Evolutionary conservation across 2,113 vertebrate genomes (phyloP), one percentile per base, ranked within the genome.

Genomic region (Cynoglossus semilaevis): DNA sequence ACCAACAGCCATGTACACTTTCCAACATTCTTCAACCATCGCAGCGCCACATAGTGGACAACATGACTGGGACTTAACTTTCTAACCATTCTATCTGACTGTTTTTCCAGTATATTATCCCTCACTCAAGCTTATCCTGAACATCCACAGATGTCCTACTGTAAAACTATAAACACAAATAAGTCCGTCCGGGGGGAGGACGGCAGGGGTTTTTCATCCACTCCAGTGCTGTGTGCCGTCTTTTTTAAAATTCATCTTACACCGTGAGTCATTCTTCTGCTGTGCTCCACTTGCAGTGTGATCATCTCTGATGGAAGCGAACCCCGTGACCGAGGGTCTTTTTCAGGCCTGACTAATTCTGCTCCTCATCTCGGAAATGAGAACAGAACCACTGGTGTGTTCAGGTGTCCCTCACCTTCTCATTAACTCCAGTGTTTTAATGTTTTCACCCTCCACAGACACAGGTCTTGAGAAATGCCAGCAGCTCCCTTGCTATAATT

Each of bases 401-500:
- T 53, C 36, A 58, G 3, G 34, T 38, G 22, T 50, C 51, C 15
- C 9, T 67, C 56, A 19, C 51, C n/a, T 18, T 18, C 16, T 48
- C 37, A n/a, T 16, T 3, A 18, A 46, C 15, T 48, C 7, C 9
- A 51, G 51, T 38, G 15, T 58, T 65, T 67, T 53, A 0, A 46
- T 5, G 10, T 46, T 58, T 16, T 16, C 55, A 8, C 8, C 15
- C 15, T 50, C 13, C 2, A 38, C 2, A 34, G 0, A 16, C 7
- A 17, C 34, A 10, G 50, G 56, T 6, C 37, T 8, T 13, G 11
- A 4, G 12, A 47, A 16, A 62, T 46, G 56, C 56, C 51, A 9
- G 5, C 14, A 15, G 35, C 46, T 59, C 15, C 15, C 13, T 63
- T 58, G 11, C 5, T 47, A 11, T 4, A 49, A 40, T 15, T 52